These are phyloP conservation scores for Falcaria lacertinaria DNA, from an alignment of 2,888 invertebrate species.

Conservation along the genomic window DNA sequence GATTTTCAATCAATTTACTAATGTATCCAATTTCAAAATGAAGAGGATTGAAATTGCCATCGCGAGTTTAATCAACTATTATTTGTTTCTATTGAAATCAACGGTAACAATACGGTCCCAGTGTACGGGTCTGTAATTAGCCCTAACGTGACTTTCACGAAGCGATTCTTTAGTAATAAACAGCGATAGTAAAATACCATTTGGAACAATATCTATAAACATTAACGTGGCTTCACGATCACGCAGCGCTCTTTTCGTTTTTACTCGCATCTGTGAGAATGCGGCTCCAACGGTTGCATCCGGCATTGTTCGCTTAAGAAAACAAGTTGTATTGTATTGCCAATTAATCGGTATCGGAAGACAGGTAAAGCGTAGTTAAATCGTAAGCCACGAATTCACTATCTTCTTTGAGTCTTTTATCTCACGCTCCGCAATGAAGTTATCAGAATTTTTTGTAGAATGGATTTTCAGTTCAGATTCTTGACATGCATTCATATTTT, in stretches of 20 bases:
- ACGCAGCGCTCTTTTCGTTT: background rate
- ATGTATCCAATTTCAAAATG: background rate
- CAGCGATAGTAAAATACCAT: too few species aligned
- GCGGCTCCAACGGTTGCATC: background rate
- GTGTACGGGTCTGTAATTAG: background rate
- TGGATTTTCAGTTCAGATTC: too few species aligned
- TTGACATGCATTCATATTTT: too few species aligned
- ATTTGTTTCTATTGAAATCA: background rate
- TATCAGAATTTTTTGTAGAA: too few species aligned
- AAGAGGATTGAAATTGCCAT: background rate
- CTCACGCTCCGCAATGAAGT: too few species aligned
- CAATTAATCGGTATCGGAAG: background rate
- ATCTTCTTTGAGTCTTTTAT: background rate
- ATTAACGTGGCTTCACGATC: background rate
- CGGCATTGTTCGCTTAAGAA: background rate
- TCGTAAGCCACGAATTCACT: background rate
- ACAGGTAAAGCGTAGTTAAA: background rate
- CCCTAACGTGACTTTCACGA: background rate
- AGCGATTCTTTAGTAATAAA: background rate
- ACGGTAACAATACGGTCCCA: background rate
- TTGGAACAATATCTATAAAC: too few species aligned
- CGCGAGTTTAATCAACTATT: background rate
- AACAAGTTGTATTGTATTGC: background rate
- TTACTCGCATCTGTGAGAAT: background rate
- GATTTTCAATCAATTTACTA: background rate